Evolutionary conservation across 2,888 invertebrate species (phyloP), one percentile per base, ranked within the genome.

Genomic region (Drosophila anceps): DNA sequence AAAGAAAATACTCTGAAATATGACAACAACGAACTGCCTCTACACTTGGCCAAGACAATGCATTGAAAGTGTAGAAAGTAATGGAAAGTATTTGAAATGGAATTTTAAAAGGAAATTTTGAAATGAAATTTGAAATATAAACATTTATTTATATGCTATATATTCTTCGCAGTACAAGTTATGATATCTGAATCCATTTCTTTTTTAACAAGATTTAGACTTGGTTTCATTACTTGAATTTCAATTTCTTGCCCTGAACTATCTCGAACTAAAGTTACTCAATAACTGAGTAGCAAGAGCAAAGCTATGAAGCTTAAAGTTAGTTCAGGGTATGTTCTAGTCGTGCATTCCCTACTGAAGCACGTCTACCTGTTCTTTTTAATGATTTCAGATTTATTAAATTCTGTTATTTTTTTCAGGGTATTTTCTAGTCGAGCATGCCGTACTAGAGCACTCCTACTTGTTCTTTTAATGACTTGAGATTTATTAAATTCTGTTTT

Each of bases 1-100:
- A 58, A 12, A 53, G 13, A 13, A 18, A 37, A 50, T 4, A 39
- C 35, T 43, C 0, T 24, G 15, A n/a, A 31, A 33, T 39, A 20
- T 24, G 72, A 48, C 41, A 29, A 20, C 35, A 51, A 67, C 67
- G 73, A 73, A 44, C 20, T 9, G 5, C 10, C 15, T 20, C 43
- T 57, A 57, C 62, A 55, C 75, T 77, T 35, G 44, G 35, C 24
- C 27, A 27, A 1, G 29, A 8, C 43, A 12, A 27, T 35, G n/a
- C 37, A 39, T 24, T 10, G 8, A 20, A 15, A 15, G n/a, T n/a
- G n/a, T n/a, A n/a, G 15, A 33, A 12, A 5, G 8, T 15, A 18
- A 39, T 24, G 15, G 24, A 35, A 35, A 15, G 20, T 29, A 27
- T 48, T 29, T 12, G 1, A 29, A 48, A 48, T 29, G 29, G n/a